Conservation (phyloP, 2,797 vertebrate genomes). For the Moxostoma hubbsi region DNA sequence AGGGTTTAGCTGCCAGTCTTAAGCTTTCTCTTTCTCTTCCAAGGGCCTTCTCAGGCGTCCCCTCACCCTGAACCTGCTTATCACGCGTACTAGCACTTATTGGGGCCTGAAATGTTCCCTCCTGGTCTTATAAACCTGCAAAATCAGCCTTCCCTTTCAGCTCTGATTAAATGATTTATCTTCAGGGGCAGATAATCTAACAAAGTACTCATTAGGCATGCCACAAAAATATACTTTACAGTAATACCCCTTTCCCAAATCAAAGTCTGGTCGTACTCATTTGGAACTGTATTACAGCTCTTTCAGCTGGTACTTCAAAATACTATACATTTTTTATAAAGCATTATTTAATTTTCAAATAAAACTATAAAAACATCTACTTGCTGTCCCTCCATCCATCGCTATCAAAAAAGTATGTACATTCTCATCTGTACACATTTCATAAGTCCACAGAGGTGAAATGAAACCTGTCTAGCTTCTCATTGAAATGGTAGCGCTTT, state of each 20-base stretch:
- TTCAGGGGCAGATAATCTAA: neutral
- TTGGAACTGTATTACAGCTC: neutral
- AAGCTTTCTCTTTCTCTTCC: conserved; percentile 64
- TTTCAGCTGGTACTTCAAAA: neutral
- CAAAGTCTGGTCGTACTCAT: no score
- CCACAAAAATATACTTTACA: conserved; percentile 1
- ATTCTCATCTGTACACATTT: conserved; percentile 20
- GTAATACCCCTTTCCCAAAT: neutral
- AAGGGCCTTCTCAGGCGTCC: conserved; percentile 46
- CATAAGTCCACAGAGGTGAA: neutral
- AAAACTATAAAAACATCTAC: no score
- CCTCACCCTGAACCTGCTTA: conserved; percentile 51
- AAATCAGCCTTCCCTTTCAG: conserved; percentile 6
- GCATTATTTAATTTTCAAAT: neutral
- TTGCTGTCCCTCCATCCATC: neutral
- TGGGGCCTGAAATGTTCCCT: conserved; percentile 15
- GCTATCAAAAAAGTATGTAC: neutral
- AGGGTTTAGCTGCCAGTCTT: conserved; percentile 78
- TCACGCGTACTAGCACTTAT: conserved; percentile 46
- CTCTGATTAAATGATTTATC: neutral
- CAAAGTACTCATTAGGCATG: neutral
- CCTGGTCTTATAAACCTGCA: conserved; percentile 40
- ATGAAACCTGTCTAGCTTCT: conserved; percentile 1
- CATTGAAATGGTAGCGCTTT: no score
- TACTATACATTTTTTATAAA: conserved; percentile 1